Percentiles rank a stretch among this genome's conserved stretches.
phyloP scores from a whole-genome alignment of 2,888 invertebrate genomes.

The Oxystoma pomonae region DNA sequence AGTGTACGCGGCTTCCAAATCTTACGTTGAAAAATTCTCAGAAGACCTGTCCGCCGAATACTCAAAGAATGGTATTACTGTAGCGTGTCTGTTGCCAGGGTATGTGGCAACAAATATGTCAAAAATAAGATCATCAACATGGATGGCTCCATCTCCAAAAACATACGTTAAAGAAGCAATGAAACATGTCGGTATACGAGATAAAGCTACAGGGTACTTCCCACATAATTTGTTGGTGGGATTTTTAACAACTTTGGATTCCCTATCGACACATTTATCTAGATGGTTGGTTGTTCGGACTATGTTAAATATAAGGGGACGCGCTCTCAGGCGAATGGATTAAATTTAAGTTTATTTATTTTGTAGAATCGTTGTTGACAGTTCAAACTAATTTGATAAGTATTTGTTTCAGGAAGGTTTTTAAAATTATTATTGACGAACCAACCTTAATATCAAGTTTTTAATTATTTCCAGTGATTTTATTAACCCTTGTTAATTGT shows the following conservation, averaged over 20 bases:
- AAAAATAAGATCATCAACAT: slow-evolving; percentile 66
- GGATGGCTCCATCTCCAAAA: slow-evolving; percentile 72
- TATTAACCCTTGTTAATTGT: too few species aligned
- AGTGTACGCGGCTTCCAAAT: slow-evolving; percentile 87
- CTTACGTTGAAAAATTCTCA: slow-evolving; percentile 78
- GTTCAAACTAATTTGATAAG: too few species aligned
- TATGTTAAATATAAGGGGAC: slow-evolving; percentile 61
- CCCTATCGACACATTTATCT: slow-evolving; percentile 53
- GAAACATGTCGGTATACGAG: slow-evolving; percentile 64
- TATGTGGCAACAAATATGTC: slow-evolving; percentile 92
- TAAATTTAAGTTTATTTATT: too few species aligned
- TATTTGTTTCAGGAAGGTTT: too few species aligned
- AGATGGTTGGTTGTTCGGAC: slow-evolving; percentile 61
- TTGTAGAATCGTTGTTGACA: too few species aligned
- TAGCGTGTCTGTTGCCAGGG: slow-evolving; percentile 82
- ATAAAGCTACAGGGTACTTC: slow-evolving; percentile 71
- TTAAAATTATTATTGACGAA: too few species aligned
- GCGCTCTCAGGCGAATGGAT: slow-evolving; percentile 48
- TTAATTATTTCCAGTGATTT: too few species aligned
- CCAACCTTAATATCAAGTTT: too few species aligned
- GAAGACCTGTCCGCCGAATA: slow-evolving; percentile 75
- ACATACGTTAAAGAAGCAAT: slow-evolving; percentile 69
- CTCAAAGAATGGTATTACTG: slow-evolving; percentile 63
- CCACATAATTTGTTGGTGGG: slow-evolving; percentile 62
- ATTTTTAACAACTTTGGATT: slow-evolving; percentile 49